These are phyloP conservation scores for Ariopsis seemanni DNA, from an alignment of 2,113 vertebrate genomes.

Conservation along the genomic window DNA sequence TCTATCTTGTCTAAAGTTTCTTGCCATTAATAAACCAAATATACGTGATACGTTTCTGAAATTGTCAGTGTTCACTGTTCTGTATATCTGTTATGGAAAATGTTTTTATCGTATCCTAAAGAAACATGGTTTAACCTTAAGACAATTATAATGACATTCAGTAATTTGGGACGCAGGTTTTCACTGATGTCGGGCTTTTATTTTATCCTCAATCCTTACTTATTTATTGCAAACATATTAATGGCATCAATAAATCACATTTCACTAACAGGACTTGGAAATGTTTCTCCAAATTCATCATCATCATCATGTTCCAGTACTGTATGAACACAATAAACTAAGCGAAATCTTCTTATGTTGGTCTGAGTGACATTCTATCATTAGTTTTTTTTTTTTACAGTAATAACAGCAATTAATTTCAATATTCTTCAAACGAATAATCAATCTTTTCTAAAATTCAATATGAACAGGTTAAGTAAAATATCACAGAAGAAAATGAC, in stretches of 20 bases:
- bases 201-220: background rate
- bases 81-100: background rate
- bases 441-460: background rate
- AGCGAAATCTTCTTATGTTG: background rate
- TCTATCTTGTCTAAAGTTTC: background rate
- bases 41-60: background rate
- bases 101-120: background rate
- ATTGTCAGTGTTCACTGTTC: background rate
- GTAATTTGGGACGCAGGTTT: background rate
- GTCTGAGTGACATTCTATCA: background rate
- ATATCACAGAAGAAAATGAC: background rate
- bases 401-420: background rate
- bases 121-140: background rate
- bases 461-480: background rate
- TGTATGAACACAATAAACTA: background rate
- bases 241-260: background rate
- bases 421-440: background rate
- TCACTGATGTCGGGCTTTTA: background rate
- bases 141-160: background rate
- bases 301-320: background rate
- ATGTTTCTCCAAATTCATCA: background rate
- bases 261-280: background rate
- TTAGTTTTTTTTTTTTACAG: background rate
- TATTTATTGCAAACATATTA: background rate
- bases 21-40: background rate